Conservation (phyloP, 92 coral and sea anemone species). For the Isaurus tuberculatus region DNA sequence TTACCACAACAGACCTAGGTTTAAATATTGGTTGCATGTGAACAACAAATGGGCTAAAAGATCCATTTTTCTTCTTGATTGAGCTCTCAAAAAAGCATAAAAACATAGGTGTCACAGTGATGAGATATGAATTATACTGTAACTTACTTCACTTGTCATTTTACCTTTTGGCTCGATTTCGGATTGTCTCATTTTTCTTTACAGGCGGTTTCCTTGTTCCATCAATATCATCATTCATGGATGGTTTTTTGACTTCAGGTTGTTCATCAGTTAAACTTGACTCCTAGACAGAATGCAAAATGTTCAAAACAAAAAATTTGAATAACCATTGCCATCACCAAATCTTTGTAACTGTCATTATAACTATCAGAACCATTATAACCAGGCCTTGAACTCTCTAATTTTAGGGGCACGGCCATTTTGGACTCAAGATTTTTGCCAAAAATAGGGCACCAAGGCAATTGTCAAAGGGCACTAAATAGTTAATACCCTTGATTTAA, state of each 20-base stretch:
- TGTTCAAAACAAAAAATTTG: too few species aligned
- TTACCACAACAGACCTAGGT: too few species aligned
- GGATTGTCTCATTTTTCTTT: neutral
- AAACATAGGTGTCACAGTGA: too few species aligned
- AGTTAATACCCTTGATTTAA: too few species aligned
- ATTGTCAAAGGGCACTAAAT: too few species aligned
- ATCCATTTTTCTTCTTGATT: too few species aligned
- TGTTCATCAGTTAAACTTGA: neutral
- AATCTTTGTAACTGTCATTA: too few species aligned
- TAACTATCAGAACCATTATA: neutral
- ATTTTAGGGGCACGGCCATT: too few species aligned
- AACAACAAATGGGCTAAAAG: too few species aligned
- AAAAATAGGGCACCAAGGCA: neutral
- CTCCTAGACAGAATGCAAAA: neutral
- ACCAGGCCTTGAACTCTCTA: neutral
- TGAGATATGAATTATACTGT: too few species aligned
- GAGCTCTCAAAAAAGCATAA: too few species aligned
- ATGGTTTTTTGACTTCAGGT: constrained; percentile 24
- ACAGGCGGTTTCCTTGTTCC: neutral
- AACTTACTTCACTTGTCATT: neutral
- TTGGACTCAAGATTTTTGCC: neutral
- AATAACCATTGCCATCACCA: neutral
- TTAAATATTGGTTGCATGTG: too few species aligned
- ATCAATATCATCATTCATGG: neutral
- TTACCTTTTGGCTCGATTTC: constrained; percentile 29